phyloP scores from a whole-genome alignment of 2,113 vertebrate species.

The Penelope pileata region DNA sequence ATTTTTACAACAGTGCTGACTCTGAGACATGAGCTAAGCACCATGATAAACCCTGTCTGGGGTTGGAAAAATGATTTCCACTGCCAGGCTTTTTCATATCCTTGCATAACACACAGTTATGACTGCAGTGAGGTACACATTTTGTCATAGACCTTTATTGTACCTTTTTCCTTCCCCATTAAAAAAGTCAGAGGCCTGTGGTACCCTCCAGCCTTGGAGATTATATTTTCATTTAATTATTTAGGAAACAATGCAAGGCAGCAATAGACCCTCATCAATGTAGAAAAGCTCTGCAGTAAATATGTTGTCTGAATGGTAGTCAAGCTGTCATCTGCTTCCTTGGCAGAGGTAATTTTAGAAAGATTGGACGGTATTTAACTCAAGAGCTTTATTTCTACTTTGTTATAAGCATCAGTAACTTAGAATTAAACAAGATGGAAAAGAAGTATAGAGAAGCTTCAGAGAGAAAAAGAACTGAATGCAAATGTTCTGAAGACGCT shows the following conservation, averaged over 20 bases:
- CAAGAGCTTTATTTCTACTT: not conserved
- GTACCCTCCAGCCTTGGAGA: not conserved
- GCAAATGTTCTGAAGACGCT: not conserved
- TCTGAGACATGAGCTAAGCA: not conserved
- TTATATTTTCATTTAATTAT: slow-evolving; percentile 1
- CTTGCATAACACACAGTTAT: not conserved
- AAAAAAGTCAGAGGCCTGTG: not conserved
- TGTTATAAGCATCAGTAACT: not conserved
- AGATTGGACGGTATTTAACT: not conserved
- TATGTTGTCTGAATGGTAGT: not conserved
- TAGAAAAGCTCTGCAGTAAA: not conserved
- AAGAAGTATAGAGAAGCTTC: not conserved
- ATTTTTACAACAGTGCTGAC: not conserved
- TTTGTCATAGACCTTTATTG: not conserved
- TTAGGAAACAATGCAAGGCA: not conserved
- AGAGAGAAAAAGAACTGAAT: not conserved
- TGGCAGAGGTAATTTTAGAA: slow-evolving; percentile 11
- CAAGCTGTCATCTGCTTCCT: not conserved
- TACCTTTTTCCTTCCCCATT: not conserved
- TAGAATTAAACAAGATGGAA: not conserved
- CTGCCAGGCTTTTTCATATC: not conserved
- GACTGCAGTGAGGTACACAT: not conserved
- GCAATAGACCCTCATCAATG: not conserved
- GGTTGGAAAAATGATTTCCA: not conserved
- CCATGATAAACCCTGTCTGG: not conserved